phyloP scores from a whole-genome alignment of 2,113 vertebrate species.

The Silurus glanis region DNA sequence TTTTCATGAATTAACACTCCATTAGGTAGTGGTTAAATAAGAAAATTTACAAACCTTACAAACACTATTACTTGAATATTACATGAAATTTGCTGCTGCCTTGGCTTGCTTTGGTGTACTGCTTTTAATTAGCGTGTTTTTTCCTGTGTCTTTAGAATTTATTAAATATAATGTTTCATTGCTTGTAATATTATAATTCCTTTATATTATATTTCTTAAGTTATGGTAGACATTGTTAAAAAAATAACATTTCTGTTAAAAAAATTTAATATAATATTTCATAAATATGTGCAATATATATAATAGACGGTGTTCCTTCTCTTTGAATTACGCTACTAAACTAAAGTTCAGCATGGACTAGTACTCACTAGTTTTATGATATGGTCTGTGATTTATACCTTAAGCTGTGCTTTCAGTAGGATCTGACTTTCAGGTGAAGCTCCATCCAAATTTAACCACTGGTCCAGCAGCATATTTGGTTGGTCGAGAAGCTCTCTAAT shows the following conservation, averaged over 20 bases:
- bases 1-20: not conserved
- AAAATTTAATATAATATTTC: no score
- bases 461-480: constrained; percentile 77
- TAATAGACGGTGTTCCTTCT: not conserved
- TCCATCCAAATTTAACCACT: constrained; percentile 76
- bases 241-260: no score
- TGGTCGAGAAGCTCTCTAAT: constrained; percentile 75
- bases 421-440: constrained; percentile 76
- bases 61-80: not conserved
- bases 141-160: no score
- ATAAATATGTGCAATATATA: not conserved
- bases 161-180: no score
- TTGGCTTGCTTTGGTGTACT: no score
- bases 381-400: constrained; percentile 67
- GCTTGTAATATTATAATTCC: no score
- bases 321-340: not conserved
- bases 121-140: no score
- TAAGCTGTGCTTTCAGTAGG: constrained; percentile 81
- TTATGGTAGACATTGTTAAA: no score
- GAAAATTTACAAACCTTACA: not conserved
- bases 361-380: not conserved
- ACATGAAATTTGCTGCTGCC: no score
- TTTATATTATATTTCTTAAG: no score
- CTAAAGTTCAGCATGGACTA: not conserved
- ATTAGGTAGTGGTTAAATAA: not conserved